A percentile compares a stretch with the other conserved stretches of the same genome.
These are phyloP conservation scores for Cairina moschata DNA, from an alignment of 2,113 vertebrate genomes.

Conservation along the genomic window DNA sequence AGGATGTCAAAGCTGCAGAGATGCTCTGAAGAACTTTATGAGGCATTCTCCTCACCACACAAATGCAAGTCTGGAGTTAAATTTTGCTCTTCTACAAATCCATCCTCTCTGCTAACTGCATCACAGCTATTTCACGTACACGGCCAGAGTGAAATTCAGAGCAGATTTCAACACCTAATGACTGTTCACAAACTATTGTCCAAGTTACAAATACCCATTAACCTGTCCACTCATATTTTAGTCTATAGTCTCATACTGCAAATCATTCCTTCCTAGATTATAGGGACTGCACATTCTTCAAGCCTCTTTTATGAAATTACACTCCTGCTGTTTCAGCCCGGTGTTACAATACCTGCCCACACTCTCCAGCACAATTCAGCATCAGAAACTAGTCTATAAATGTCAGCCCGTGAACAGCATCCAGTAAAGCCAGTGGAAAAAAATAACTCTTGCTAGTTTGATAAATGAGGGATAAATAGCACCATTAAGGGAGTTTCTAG, in stretches of 20 bases:
- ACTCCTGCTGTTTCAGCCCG: conserved; percentile 39
- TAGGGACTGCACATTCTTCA: conserved; percentile 21
- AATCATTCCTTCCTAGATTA: conserved; percentile 53
- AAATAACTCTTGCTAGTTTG: conserved; percentile 30
- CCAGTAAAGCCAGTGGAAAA: conserved; percentile 55
- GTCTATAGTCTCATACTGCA: conserved; percentile 12
- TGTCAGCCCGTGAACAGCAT: conserved; percentile 30
- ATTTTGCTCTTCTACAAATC: background rate
- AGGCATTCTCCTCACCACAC: background rate
- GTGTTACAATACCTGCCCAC: conserved; percentile 43
- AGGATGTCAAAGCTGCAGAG: background rate
- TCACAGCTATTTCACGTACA: background rate
- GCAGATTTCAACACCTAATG: background rate
- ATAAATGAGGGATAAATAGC: conserved; percentile 66
- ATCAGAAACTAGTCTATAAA: conserved; percentile 66
- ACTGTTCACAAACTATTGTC: conserved; percentile 25
- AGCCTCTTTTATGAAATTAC: conserved; percentile 63
- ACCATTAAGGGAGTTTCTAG: conserved; percentile 53
- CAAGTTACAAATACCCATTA: conserved; percentile 49
- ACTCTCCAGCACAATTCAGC: conserved; percentile 50
- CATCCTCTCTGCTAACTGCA: background rate
- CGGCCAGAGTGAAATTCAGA: background rate
- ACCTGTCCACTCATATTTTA: conserved; percentile 33
- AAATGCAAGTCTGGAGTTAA: background rate
- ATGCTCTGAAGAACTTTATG: background rate